Base-by-base conservation (phyloP, 2,888 invertebrate genomes). In the Hyalella azteca region DNA sequence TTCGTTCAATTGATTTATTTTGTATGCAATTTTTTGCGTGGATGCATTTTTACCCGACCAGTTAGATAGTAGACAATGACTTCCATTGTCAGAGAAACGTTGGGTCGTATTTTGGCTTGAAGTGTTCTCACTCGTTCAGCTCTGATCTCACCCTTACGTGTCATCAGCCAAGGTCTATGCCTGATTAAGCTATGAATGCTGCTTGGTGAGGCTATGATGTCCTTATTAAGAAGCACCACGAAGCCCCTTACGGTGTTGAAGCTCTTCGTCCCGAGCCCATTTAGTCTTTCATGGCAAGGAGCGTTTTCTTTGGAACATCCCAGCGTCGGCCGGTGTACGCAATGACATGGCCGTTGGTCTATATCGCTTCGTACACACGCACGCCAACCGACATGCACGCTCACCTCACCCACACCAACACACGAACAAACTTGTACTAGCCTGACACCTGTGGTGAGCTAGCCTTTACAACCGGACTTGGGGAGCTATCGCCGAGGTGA, bases 401-500 rank as follows among this genome's bases (percentile, higher is more conserved):
- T 48, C 76, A 76, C 76, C 26, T 29, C 48, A 48, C 48, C 76
- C 76, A 49, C 76, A 76, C 76, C 4, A 48, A 76, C 76, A 29
- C n/a, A 76, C 76, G 49, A 48, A 76, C 76, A 48, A 36, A 76
- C 76, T 40, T 49, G 66, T 66, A 66, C 29, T 66, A 36, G 66
- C 66, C 66, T 66, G 66, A 66, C 66, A 66, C 66, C 66, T 66
- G 66, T 66, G 66, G 66, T 66, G 66, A 36, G 66, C 66, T 66
- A 36, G 66, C 66, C 66, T 66, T 66, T 66, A 66, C 66, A 66
- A 66, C 66, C 66, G 66, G 66, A 66, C 66, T 66, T 66, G 32
- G 29, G 66, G 29, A 66, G 66, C 66, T 36, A 66, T 4, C 66
- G 36, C 19, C 66, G 22, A 41, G 48, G 48, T 26, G 45, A 75